Evolutionary conservation across 2,888 invertebrate species (phyloP).

Genomic region (Litoditis marina): DNA sequence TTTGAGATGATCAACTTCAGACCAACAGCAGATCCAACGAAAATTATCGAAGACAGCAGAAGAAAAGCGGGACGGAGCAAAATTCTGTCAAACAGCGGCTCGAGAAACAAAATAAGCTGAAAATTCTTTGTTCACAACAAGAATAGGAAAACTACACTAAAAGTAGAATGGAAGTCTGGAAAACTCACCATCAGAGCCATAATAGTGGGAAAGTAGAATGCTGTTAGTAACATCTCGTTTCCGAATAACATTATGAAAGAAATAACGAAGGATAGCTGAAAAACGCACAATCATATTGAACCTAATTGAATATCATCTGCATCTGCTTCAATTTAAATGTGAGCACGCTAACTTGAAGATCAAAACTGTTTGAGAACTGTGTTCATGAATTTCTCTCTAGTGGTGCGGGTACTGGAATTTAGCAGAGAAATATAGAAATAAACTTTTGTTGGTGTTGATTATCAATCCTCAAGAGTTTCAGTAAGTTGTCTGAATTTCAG

Average conservation of each 20-base stretch:
- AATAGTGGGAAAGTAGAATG: conserved; percentile 65
- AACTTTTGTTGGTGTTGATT: not conserved
- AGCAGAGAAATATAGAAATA: too few relatives aligned
- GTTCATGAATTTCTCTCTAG: too few relatives aligned
- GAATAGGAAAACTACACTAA: not conserved
- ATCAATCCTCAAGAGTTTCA: not conserved
- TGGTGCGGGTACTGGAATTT: too few relatives aligned
- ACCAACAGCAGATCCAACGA: conserved; percentile 61
- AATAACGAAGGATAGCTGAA: conserved; percentile 64
- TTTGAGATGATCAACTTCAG: conserved; percentile 62
- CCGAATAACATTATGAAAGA: conserved; percentile 67
- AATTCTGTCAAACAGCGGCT: conserved; percentile 21
- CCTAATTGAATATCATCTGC: too few relatives aligned
- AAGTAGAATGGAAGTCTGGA: not conserved
- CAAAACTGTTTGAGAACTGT: too few relatives aligned
- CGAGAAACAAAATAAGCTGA: conserved; percentile 31
- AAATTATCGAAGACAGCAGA: conserved; percentile 56
- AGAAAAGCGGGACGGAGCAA: conserved; percentile 41
- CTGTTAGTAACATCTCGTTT: conserved; percentile 68
- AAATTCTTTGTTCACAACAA: conserved; percentile 4
- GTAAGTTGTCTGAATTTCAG: not conserved
- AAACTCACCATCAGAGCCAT: conserved; percentile 57
- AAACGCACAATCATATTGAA: conserved; percentile 12
- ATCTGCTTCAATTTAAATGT: too few relatives aligned
- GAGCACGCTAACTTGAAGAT: too few relatives aligned